phyloP scores from a whole-genome alignment of 1,140 invertebrate species.

The Calliphora vicina region DNA sequence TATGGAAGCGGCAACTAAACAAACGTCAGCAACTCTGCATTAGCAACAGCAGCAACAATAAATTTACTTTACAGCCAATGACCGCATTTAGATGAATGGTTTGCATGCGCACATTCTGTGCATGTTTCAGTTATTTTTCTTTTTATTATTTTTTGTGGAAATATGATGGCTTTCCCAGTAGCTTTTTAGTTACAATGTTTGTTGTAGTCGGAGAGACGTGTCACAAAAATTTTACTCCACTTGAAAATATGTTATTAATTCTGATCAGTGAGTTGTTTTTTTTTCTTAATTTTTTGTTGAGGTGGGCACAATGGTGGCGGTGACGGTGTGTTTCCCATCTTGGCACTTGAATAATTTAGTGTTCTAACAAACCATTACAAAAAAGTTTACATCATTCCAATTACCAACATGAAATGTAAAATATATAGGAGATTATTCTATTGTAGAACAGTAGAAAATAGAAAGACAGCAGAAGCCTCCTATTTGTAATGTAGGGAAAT shows the following conservation, averaged over 20 bases:
- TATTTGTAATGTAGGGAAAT: no score
- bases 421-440: no score
- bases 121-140: background rate
- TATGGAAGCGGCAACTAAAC: background rate
- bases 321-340: background rate
- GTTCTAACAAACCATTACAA: constrained; percentile 24
- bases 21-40: background rate
- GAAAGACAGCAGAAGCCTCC: no score
- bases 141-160: background rate
- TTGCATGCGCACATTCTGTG: background rate
- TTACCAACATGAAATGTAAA: constrained; percentile 15
- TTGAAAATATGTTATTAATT: background rate
- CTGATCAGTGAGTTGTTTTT: background rate
- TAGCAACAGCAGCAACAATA: background rate
- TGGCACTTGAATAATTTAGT: background rate
- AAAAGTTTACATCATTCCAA: constrained; percentile 23
- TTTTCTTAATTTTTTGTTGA: background rate
- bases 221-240: background rate
- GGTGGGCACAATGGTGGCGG: background rate
- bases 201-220: background rate
- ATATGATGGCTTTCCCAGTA: background rate
- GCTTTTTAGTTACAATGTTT: background rate
- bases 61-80: background rate
- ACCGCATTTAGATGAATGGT: background rate
- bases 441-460: no score